Percentiles rank a stretch among this genome's conserved stretches.
These are phyloP conservation scores for Cyclopterus lumpus DNA, from an alignment of 2,797 vertebrate species.

Conservation along the genomic window DNA sequence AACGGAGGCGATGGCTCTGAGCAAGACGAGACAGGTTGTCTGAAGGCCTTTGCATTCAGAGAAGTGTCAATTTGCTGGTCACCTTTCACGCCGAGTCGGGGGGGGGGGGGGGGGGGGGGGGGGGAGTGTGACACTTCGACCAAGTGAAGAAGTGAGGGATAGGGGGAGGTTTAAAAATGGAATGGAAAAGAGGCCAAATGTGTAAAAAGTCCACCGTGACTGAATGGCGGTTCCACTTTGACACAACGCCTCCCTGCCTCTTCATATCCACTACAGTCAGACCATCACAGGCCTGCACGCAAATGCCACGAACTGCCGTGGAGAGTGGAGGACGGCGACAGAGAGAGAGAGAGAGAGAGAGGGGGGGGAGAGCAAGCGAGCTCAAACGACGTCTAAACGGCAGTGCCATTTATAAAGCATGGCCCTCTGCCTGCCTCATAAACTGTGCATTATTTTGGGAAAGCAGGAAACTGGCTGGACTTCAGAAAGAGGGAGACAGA, in stretches of 20 bases:
- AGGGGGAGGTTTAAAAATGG: constrained; percentile 20
- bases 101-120: neutral
- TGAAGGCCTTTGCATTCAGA: constrained; percentile 39
- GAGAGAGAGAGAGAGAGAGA: constrained; percentile 5
- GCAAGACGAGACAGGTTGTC: constrained; percentile 35
- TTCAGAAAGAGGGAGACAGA: constrained; percentile 42
- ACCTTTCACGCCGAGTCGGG: constrained; percentile 20
- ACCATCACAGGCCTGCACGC: constrained; percentile 26
- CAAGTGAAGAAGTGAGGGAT: constrained; percentile 3
- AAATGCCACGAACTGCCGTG: constrained; percentile 38
- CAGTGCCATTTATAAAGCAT: constrained; percentile 77
- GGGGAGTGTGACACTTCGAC: constrained; percentile 7
- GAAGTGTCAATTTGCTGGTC: constrained; percentile 36
- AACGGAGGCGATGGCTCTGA: neutral
- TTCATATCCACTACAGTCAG: constrained; percentile 12
- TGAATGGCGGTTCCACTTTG: constrained; percentile 11
- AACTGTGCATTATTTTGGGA: constrained; percentile 79
- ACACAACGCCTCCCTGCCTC: constrained; percentile 31
- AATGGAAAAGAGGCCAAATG: constrained; percentile 52
- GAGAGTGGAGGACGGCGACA: constrained; percentile 46
- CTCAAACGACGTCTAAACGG: constrained; percentile 24
- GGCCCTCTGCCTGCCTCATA: constrained; percentile 73
- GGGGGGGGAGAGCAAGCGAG: neutral
- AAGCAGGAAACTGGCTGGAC: constrained; percentile 65
- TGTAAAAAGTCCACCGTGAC: constrained; percentile 35